Evolutionary conservation across 2,113 vertebrate species (phyloP).

Genomic region (Micromys minutus): DNA sequence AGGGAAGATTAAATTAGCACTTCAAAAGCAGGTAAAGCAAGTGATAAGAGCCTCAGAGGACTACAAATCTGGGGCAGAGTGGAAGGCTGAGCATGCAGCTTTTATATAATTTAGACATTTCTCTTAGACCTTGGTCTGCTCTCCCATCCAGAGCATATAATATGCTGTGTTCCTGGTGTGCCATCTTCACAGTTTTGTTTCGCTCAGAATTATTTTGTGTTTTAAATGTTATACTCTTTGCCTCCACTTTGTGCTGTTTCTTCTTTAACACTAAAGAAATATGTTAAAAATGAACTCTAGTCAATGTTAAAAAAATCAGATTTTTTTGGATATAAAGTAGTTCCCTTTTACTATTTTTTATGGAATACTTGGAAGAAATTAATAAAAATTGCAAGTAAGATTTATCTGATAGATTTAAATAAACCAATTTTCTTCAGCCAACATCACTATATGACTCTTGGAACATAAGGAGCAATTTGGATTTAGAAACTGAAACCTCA

Average conservation of each 20-base stretch:
- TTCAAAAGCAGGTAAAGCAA: slow-evolving; percentile 23
- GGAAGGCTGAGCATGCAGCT: neutral
- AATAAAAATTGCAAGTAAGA: neutral
- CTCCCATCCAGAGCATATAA: neutral
- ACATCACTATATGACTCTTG: neutral
- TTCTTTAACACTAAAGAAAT: neutral
- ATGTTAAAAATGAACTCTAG: neutral
- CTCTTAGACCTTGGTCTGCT: neutral
- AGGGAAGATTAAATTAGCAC: slow-evolving; percentile 44
- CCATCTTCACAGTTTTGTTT: neutral
- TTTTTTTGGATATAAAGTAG: neutral
- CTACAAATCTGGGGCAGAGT: fast-evolving
- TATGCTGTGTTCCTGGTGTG: neutral
- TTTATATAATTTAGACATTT: neutral
- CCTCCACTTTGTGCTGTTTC: neutral
- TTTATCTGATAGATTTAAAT: neutral
- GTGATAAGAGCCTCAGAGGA: neutral
- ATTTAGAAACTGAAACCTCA: neutral
- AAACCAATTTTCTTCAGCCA: neutral
- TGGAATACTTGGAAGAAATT: neutral
- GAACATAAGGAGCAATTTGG: neutral
- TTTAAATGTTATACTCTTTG: too few species aligned
- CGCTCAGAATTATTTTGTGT: neutral
- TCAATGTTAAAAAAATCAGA: neutral
- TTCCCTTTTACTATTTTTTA: neutral